Evolutionary conservation across 2,797 vertebrate genomes (phyloP).

Genomic region (Tragopan temminckii): DNA sequence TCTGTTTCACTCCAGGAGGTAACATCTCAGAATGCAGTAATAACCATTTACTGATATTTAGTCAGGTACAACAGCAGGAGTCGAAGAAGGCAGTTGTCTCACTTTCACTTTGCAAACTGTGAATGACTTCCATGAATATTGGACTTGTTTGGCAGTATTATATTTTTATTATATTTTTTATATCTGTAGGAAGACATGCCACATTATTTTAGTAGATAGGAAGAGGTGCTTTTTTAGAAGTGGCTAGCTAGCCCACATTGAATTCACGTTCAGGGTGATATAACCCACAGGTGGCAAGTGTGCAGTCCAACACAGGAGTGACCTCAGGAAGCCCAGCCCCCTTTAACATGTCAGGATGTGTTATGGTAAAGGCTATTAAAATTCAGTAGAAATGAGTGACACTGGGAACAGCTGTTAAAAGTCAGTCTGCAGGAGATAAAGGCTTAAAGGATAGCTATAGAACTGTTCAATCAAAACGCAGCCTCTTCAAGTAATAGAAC

Average conservation of each 20-base stretch:
- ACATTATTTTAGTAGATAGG: not conserved
- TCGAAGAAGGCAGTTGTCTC: not conserved
- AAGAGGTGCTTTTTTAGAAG: not conserved
- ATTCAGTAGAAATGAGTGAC: not conserved
- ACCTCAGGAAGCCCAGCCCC: not conserved
- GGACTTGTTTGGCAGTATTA: not conserved
- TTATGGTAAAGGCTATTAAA: not conserved
- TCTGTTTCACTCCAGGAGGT: not conserved
- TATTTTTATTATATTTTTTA: not conserved
- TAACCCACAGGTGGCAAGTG: not conserved
- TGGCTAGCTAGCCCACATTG: not conserved
- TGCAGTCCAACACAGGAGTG: not conserved
- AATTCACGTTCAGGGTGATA: not conserved
- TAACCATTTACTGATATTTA: not conserved
- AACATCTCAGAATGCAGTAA: not conserved
- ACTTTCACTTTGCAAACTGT: not conserved
- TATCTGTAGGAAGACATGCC: not conserved
- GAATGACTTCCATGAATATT: not conserved
- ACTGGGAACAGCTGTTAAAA: not conserved
- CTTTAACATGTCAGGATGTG: not conserved
- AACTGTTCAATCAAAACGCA: not conserved
- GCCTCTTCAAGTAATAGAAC: not conserved
- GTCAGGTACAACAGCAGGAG: not conserved
- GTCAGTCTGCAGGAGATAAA: not conserved
- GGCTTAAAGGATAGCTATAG: not conserved